A percentile compares a stretch with the other conserved stretches of the same genome.
Evolutionary conservation across 2,888 invertebrate genomes (phyloP).

Genomic region (Uropetala carovei): DNA sequence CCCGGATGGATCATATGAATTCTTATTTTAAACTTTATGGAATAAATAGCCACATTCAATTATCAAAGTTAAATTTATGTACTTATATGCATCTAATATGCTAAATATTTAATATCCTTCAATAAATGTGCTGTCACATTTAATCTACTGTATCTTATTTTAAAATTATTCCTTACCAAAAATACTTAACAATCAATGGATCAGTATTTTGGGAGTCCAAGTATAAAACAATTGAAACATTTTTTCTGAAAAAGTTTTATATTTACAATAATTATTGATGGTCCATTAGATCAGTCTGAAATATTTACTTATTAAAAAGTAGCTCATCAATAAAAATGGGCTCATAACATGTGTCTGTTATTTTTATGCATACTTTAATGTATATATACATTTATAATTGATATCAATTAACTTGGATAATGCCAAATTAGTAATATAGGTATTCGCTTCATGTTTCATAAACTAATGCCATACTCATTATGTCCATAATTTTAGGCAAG

Average conservation of each 20-base stretch:
- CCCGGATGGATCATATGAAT: too few relatives aligned
- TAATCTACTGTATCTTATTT: too few relatives aligned
- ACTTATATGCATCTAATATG: too few relatives aligned
- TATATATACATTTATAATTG: not conserved
- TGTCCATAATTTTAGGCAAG: not conserved
- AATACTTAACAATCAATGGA: too few relatives aligned
- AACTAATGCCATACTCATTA: not conserved
- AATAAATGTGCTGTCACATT: too few relatives aligned
- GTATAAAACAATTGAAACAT: not conserved
- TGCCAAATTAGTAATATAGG: not conserved
- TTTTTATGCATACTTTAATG: not conserved
- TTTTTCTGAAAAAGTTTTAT: slow-evolving; percentile 27
- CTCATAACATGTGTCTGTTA: not conserved
- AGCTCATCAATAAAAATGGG: not conserved
- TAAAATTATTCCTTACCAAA: too few relatives aligned
- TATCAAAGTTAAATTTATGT: too few relatives aligned
- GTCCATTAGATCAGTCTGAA: slow-evolving; percentile 50
- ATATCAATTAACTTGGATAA: not conserved
- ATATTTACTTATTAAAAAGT: not conserved
- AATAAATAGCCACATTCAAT: too few relatives aligned
- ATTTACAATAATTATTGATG: slow-evolving; percentile 34
- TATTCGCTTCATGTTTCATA: not conserved
- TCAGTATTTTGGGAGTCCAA: too few relatives aligned
- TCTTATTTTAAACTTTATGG: too few relatives aligned
- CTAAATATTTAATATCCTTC: too few relatives aligned